phyloP scores from a whole-genome alignment of 1,140 invertebrate species.

The Microplitis mediator region DNA sequence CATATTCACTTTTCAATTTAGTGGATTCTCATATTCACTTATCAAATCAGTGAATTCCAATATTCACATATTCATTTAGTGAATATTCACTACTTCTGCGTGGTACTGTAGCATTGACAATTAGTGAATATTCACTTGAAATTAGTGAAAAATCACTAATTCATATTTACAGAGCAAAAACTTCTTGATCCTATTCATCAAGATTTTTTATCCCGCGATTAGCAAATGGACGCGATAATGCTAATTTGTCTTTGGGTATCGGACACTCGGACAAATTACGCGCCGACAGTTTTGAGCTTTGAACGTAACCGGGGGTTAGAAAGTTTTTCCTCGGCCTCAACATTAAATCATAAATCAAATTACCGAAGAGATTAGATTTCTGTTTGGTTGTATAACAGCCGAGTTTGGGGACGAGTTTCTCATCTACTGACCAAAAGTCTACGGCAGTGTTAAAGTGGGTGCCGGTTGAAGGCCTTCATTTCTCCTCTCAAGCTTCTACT shows the following conservation, averaged over 20 bases:
- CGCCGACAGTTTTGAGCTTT: conserved; percentile 39
- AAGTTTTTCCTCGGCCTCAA: conserved; percentile 32
- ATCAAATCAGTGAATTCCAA: too few relatives aligned
- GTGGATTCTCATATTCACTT: too few relatives aligned
- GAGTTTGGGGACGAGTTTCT: not conserved
- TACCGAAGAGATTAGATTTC: conserved; percentile 59
- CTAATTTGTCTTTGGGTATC: conserved; percentile 43
- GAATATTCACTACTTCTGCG: too few relatives aligned
- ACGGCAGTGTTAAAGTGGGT: conserved; percentile 18
- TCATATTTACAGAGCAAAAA: too few relatives aligned
- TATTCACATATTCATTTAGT: too few relatives aligned
- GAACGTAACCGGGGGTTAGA: not conserved
- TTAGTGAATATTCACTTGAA: too few relatives aligned
- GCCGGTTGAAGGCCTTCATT: conserved; percentile 27
- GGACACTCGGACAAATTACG: conserved; percentile 44
- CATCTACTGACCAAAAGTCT: conserved; percentile 9
- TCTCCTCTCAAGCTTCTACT: conserved; percentile 9
- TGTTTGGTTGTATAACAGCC: conserved; percentile 46
- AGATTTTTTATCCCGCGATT: not conserved
- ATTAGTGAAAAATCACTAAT: too few relatives aligned
- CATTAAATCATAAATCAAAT: conserved; percentile 55
- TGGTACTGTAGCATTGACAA: too few relatives aligned
- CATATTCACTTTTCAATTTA: too few relatives aligned
- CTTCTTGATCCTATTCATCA: conserved; percentile 14
- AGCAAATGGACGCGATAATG: conserved; percentile 32